phyloP scores from a whole-genome alignment of 2,113 vertebrate species.

The Uria lomvia region DNA sequence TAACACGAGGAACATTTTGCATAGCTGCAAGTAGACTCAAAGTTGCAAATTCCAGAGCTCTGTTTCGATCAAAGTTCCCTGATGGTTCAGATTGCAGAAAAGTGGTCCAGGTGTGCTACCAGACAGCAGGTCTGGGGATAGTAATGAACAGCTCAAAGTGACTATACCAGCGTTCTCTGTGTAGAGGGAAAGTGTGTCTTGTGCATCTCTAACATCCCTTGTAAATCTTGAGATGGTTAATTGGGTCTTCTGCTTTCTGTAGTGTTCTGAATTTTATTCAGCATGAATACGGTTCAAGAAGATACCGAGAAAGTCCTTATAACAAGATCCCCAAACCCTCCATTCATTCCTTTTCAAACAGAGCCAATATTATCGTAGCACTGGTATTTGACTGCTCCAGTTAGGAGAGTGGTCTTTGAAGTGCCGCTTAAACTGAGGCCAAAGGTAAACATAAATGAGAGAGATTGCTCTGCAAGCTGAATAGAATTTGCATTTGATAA shows the following conservation, averaged over 20 bases:
- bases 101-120: not conserved
- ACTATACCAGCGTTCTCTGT: not conserved
- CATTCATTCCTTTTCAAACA: not conserved
- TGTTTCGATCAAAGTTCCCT: not conserved
- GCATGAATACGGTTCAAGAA: not conserved
- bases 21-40: not conserved
- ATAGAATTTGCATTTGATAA: not conserved
- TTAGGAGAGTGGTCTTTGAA: not conserved
- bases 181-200: not conserved
- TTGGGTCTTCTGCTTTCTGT: not conserved
- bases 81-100: not conserved
- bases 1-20: fast-evolving
- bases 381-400: not conserved
- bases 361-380: not conserved
- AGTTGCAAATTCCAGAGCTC: not conserved
- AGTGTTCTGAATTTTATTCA: not conserved
- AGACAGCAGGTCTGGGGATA: not conserved
- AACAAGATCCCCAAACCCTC: not conserved
- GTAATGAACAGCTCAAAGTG: not conserved
- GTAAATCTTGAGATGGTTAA: not conserved
- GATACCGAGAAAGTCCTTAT: not conserved
- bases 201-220: not conserved
- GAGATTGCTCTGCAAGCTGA: not conserved
- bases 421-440: not conserved
- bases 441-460: not conserved